Evolutionary conservation across 2,888 invertebrate species (phyloP), one percentile per base, ranked within the genome.

Genomic region (Lasioglossum zephyrum): DNA sequence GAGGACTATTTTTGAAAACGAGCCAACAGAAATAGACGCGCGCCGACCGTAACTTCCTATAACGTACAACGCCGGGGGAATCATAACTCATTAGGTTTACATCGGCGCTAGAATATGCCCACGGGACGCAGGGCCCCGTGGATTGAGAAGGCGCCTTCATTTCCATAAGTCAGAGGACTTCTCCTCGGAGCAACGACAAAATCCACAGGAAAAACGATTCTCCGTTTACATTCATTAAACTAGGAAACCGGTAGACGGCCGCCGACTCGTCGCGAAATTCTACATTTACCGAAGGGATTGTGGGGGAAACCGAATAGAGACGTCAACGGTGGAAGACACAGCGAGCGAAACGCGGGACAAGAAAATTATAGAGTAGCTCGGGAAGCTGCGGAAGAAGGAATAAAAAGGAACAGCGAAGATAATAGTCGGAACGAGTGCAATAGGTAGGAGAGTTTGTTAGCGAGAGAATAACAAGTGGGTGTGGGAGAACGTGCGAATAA

Each of bases 141-240:
- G 66, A 77, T 77, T 77, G 47, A 77, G 77, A 47, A 66, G 76
- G 9, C 63, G 63, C 31, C 77, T 26, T 79, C 44, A 44, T 74
- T 70, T 82, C 57, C 79, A 79, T 79, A 79, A 82, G 49, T 83
- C 69, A 44, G 69, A 49, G 11, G 22, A 41, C 69, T 63, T 60
- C 47, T 47, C 41, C 39, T 9, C 66, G 39, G n/a, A 77, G 49
- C 77, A 0, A 18, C 49, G 41, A 72, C 13, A 18, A 31, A 31
- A 69, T 49, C 47, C 39, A 18, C 22, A 8, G 49, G n/a, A 44
- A 26, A 49, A 47, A 36, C 36, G 81, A 60, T 77, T 36, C 44
- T 18, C n/a, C 63, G 31, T 66, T 77, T 77, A 36, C 69, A 69
- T 77, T 63, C 60, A 13, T 26, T 47, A 36, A 57, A 66, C 36